Evolutionary conservation across 1,140 invertebrate species (phyloP).

Genomic region (Chlorops oryzae): DNA sequence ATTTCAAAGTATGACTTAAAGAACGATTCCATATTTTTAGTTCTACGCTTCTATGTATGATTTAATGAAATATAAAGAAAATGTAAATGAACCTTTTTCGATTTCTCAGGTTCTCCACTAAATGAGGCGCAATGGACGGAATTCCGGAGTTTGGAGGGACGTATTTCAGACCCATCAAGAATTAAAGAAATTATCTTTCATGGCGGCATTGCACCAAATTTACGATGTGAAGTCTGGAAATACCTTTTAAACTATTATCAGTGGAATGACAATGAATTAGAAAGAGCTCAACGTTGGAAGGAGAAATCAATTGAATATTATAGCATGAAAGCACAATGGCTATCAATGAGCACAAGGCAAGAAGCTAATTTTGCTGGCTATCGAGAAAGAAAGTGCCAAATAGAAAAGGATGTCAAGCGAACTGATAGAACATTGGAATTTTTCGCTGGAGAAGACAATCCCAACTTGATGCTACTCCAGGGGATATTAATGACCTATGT

Average conservation of each 20-base stretch:
- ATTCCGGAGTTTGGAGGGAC: slow-evolving; percentile 69
- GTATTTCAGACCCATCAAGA: slow-evolving; percentile 61
- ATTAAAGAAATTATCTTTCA: slow-evolving; percentile 80
- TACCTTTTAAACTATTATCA: slow-evolving; percentile 85
- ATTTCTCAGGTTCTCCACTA: slow-evolving; percentile 53
- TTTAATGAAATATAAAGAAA: background rate
- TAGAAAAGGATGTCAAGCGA: slow-evolving; percentile 96
- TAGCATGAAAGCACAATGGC: slow-evolving; percentile 95
- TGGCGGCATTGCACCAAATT: slow-evolving; percentile 67
- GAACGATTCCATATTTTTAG: too few relatives aligned
- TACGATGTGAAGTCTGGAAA: slow-evolving; percentile 90
- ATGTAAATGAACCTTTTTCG: background rate
- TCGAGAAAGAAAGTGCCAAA: slow-evolving; percentile 86
- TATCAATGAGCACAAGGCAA: slow-evolving; percentile 78
- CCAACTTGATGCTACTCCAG: slow-evolving; percentile 75
- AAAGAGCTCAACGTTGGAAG: slow-evolving; percentile 64
- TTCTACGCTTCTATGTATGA: too few relatives aligned
- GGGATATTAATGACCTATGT: slow-evolving; percentile 98
- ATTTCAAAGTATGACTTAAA: too few relatives aligned
- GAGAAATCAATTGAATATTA: slow-evolving; percentile 83
- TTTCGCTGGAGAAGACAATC: slow-evolving; percentile 86
- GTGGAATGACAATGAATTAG: slow-evolving; percentile 71
- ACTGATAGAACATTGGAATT: slow-evolving; percentile 90
- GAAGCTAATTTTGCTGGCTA: slow-evolving; percentile 84
- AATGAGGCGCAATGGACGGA: slow-evolving; percentile 71